phyloP scores from a whole-genome alignment of 2,113 vertebrate species.

The Anolis carolinensis region DNA sequence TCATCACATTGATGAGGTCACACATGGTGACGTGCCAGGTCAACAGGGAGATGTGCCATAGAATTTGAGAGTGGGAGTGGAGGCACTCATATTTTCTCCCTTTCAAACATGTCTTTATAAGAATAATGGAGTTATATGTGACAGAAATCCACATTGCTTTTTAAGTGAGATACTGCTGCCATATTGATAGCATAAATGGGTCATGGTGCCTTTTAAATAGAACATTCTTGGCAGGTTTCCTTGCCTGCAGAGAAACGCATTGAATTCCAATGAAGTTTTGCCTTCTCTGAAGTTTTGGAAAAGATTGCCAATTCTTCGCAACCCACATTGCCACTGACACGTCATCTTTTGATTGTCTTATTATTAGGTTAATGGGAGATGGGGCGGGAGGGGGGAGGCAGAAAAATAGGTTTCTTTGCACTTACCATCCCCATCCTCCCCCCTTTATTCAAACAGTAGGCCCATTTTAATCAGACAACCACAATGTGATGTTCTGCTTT shows the following conservation, averaged over 20 bases:
- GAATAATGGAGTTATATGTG: too few species aligned
- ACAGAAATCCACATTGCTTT: background rate
- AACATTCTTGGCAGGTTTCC: background rate
- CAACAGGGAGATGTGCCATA: too few species aligned
- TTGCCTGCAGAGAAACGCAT: background rate
- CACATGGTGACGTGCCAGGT: too few species aligned
- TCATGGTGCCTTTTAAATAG: background rate
- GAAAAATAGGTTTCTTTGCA: background rate
- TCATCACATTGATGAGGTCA: too few species aligned
- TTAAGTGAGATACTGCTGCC: background rate
- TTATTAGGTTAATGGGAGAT: background rate
- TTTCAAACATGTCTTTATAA: too few species aligned
- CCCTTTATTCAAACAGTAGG: background rate
- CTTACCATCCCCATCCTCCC: too few species aligned
- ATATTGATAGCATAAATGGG: background rate
- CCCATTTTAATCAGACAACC: slow-evolving; percentile 1
- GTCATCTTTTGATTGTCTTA: background rate
- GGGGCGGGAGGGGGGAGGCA: background rate
- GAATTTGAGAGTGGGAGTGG: too few species aligned
- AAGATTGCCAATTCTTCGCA: background rate
- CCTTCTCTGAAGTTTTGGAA: background rate
- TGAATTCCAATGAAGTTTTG: background rate
- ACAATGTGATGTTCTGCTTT: background rate
- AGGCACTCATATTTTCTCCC: too few species aligned
- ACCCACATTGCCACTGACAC: background rate